phyloP scores from a whole-genome alignment of 2,113 vertebrate species.

The Addax nasomaculatus region DNA sequence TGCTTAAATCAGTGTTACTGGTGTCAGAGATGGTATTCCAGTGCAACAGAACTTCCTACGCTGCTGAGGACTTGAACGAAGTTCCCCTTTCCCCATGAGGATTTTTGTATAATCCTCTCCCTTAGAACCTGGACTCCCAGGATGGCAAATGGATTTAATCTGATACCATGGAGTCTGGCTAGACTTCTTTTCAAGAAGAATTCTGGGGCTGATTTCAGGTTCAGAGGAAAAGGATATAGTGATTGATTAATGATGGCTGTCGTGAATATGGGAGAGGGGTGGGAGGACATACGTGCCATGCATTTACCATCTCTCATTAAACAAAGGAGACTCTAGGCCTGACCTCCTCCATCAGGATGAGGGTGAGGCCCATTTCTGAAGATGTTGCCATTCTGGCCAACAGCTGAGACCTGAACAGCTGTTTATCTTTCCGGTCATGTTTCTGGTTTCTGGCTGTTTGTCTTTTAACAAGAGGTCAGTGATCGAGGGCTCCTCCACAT shows the following conservation, averaged over 20 bases:
- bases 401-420: constrained; percentile 37
- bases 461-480: constrained; percentile 64
- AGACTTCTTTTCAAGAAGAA: background rate
- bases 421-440: constrained; percentile 24
- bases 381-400: background rate
- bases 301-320: background rate
- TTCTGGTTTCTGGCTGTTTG: constrained; percentile 62
- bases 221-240: background rate
- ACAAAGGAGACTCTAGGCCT: background rate
- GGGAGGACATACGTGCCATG: background rate
- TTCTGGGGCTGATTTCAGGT: background rate
- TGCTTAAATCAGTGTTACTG: background rate
- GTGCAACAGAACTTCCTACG: background rate
- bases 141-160: background rate
- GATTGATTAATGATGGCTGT: constrained; percentile 11
- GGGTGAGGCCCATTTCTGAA: background rate
- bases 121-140: background rate
- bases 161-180: background rate
- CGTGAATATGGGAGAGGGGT: background rate
- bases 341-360: background rate
- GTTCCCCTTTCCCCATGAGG: background rate
- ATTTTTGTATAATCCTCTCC: background rate
- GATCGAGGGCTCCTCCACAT: constrained; percentile 38
- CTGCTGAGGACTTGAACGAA: background rate
- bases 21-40: background rate